Conservation (phyloP, 2,113 vertebrate genomes). For the Anas platyrhynchos region DNA sequence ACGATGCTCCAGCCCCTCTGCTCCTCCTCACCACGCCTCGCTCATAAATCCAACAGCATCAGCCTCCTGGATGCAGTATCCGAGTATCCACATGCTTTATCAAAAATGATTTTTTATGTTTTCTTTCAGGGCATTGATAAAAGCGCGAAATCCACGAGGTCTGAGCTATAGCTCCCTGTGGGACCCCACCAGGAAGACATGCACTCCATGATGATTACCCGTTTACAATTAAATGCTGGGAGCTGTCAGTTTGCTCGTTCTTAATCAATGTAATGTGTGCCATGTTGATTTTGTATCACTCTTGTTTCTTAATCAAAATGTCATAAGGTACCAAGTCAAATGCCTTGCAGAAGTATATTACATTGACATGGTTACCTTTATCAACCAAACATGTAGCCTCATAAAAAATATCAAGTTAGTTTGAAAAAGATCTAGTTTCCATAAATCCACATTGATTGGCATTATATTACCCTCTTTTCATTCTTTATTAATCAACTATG, state of each 20-base stretch:
- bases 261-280: slow-evolving; percentile 74
- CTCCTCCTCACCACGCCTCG: neutral
- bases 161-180: slow-evolving; percentile 62
- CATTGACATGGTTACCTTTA: slow-evolving; percentile 71
- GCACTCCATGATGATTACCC: slow-evolving; percentile 67
- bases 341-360: slow-evolving; percentile 71
- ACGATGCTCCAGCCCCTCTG: neutral
- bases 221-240: slow-evolving; percentile 72
- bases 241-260: slow-evolving; percentile 72
- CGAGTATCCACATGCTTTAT: slow-evolving; percentile 16
- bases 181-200: slow-evolving; percentile 59
- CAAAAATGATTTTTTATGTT: slow-evolving; percentile 36
- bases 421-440: slow-evolving; percentile 72
- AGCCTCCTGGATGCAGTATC: neutral
- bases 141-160: slow-evolving; percentile 62
- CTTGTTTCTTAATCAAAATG: slow-evolving; percentile 75
- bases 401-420: slow-evolving; percentile 74
- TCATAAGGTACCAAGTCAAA: slow-evolving; percentile 72
- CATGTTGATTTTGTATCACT: slow-evolving; percentile 75
- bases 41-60: slow-evolving; percentile 7
- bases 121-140: slow-evolving; percentile 53
- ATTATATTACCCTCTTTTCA: slow-evolving; percentile 72
- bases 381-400: slow-evolving; percentile 69
- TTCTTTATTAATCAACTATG: slow-evolving; percentile 74
- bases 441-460: slow-evolving; percentile 73